Conservation (phyloP, 2,888 invertebrate genomes). For the Papilio elwesi region DNA sequence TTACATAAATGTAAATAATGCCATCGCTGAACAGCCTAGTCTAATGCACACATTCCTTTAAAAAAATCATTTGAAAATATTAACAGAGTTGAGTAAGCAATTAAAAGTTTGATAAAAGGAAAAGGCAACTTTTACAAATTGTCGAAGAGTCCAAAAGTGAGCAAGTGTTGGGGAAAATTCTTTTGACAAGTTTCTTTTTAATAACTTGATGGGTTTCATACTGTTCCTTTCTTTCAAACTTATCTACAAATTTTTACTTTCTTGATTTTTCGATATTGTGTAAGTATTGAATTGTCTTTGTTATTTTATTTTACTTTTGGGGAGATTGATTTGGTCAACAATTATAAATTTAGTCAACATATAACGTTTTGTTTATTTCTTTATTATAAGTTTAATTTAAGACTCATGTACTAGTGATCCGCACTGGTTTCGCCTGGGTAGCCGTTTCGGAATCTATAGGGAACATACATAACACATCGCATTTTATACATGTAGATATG, state of each 20-base stretch:
- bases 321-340: background rate
- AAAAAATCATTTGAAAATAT: conserved; percentile 10
- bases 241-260: background rate
- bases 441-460: no score
- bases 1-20: background rate
- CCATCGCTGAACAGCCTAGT: no score
- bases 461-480: no score
- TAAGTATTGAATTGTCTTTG: conserved; percentile 11
- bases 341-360: background rate
- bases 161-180: conserved; percentile 42
- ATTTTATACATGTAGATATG: no score
- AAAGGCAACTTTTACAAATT: conserved; percentile 49
- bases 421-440: no score
- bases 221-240: conserved; percentile 13
- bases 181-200: conserved; percentile 40
- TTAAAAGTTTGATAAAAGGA: conserved; percentile 53
- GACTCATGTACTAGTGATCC: no score
- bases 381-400: background rate
- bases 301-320: background rate
- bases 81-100: conserved; percentile 51
- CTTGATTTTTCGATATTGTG: conserved; percentile 3
- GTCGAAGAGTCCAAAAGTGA: conserved; percentile 44
- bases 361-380: background rate
- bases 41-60: background rate
- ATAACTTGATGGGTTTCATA: conserved; percentile 23